A percentile compares a stretch with the other conserved stretches of the same genome.
Conservation (phyloP, 2,113 vertebrate species). For the Dendrocopos noguchii region DNA sequence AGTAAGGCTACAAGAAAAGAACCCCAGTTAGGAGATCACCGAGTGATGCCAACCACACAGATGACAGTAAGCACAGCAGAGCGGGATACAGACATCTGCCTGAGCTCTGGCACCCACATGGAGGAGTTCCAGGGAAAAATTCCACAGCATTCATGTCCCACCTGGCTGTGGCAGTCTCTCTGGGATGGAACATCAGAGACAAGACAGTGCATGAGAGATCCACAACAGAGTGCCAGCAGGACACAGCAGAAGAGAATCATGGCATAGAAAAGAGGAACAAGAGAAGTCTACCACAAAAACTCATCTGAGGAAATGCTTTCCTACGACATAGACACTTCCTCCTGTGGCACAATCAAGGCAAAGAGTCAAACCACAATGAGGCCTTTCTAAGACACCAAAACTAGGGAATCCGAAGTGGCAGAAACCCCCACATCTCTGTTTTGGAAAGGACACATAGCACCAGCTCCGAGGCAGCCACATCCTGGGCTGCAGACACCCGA, state of each 20-base stretch:
- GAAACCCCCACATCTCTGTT: background rate
- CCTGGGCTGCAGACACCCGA: background rate
- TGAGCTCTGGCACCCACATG: rapidly evolving
- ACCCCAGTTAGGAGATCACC: background rate
- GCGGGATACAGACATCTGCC: background rate
- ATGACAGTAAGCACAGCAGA: background rate
- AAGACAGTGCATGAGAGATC: background rate
- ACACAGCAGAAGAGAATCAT: background rate
- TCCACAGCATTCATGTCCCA: background rate
- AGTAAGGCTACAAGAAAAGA: background rate
- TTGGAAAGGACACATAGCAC: rapidly evolving
- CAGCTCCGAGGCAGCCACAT: background rate
- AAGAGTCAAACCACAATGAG: background rate
- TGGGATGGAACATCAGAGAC: background rate
- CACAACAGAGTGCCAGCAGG: background rate
- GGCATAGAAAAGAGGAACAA: background rate
- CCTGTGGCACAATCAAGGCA: background rate
- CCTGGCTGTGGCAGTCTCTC: background rate
- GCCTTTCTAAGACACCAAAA: background rate
- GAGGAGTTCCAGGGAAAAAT: background rate
- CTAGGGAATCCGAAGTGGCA: background rate
- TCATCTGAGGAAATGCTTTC: background rate
- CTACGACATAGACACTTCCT: rapidly evolving
- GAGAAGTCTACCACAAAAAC: background rate
- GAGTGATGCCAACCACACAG: rapidly evolving